Evolutionary conservation across 1,140 invertebrate species (phyloP), one percentile per base, ranked within the genome.

Genomic region (Bombus ignitus): DNA sequence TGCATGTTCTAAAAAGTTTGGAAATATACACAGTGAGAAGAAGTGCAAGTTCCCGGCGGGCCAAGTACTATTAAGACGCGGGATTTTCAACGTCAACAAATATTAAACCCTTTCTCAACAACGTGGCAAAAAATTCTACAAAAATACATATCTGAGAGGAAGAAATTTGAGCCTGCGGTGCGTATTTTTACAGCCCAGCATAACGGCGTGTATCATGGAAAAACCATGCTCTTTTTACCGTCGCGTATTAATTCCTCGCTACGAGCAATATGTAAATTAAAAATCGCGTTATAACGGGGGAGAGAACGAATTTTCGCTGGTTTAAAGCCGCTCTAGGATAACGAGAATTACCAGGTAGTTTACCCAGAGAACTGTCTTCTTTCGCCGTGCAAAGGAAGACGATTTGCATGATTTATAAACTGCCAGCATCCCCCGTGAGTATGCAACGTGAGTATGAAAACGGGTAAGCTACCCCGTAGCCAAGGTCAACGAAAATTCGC

Each of bases 401-500:
- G 78, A 80, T 85, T 53, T 72, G 68, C 68, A 80, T 80, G 77
- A 72, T 85, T 85, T 62, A 79, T 39, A 71, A 80, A 80, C 44
- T 42, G 13, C n/a, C 35, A 18, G 82, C 39, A 42, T 71, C 62
- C n/a, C 8, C n/a, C 12, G 37, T 39, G 70, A 42, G 39, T 72
- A 12, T 25, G 79, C 79, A 57, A 42, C 79, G 42, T 6, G n/a
- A n/a, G n/a, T n/a, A n/a, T 39, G 37, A 18, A 42, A 35, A 68
- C 44, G 28, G 12, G 15, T n/a, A 9, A 9, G 8, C 62, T n/a
- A 42, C 37, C 66, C 65, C 47, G 47, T 62, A 68, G 65, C 70
- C 90, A 87, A 89, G 90, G 90, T 91, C 88, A 90, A 47, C 32
- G 80, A 57, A 90, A 90, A 90, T 83, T 88, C 89, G 80, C 86